Percentiles rank a stretch among this genome's conserved stretches.
Evolutionary conservation across 1,140 invertebrate species (phyloP).

Genomic region (Euura saliciscinereae): DNA sequence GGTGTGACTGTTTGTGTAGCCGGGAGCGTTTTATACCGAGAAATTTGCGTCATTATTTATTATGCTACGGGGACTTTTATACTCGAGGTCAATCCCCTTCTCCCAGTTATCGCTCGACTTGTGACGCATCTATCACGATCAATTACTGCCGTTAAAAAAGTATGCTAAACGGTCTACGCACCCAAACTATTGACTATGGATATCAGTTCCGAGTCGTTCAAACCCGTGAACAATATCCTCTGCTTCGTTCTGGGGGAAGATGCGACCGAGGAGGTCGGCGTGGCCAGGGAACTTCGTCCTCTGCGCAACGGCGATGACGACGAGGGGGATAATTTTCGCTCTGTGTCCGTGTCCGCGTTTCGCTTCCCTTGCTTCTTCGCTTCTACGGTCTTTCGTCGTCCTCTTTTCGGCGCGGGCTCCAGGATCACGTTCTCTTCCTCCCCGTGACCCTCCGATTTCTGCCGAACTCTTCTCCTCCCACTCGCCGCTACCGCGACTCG

Average conservation of each 20-base stretch:
- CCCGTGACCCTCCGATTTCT: background rate
- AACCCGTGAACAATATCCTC: constrained; percentile 42
- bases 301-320: constrained; percentile 9
- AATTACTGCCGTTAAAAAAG: too few relatives aligned
- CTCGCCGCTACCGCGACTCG: background rate
- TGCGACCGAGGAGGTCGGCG: background rate
- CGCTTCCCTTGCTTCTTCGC: background rate
- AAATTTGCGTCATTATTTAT: background rate
- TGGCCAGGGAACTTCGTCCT: constrained; percentile 7
- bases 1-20: background rate
- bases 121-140: too few relatives aligned
- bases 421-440: background rate
- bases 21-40: background rate
- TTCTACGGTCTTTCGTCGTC: background rate
- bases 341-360: background rate
- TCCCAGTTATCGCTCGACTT: too few relatives aligned
- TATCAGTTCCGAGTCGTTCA: constrained; percentile 27
- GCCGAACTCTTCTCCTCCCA: background rate
- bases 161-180: constrained; percentile 14
- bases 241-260: constrained; percentile 21
- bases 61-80: background rate
- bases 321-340: constrained; percentile 22
- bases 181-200: constrained; percentile 34
- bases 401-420: background rate
- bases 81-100: background rate